phyloP scores from a whole-genome alignment of 2,888 invertebrate species.

The Leuctra nigra region DNA sequence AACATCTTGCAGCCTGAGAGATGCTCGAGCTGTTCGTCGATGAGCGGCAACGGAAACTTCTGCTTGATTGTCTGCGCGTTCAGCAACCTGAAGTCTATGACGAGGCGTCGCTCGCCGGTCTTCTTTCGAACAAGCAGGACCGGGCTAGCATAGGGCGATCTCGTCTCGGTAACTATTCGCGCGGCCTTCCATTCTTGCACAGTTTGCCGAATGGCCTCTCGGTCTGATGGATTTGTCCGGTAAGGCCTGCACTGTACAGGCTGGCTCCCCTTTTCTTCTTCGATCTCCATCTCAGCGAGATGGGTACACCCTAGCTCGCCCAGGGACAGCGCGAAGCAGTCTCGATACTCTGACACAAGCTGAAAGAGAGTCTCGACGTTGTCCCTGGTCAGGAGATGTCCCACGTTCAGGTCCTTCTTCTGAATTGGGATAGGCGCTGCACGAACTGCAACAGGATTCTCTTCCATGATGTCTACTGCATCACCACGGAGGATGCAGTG shows the following conservation, averaged over 20 bases:
- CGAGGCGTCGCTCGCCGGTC: no score
- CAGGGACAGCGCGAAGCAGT: background rate
- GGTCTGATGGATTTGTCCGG: no score
- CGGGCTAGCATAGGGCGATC: background rate
- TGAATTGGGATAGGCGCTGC: no score
- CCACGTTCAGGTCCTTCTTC: background rate
- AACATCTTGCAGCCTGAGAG: background rate
- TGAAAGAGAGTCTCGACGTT: background rate
- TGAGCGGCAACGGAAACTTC: background rate
- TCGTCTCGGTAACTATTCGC: background rate
- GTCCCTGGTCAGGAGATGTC: background rate
- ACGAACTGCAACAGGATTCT: no score
- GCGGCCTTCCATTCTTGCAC: background rate
- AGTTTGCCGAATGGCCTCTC: background rate
- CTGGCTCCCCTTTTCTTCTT: no score
- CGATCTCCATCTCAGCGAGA: no score
- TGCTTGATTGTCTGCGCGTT: background rate
- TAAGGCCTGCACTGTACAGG: no score
- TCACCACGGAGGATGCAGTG: background rate
- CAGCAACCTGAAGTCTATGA: background rate
- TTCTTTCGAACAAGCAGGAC: background rate
- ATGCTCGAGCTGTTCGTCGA: background rate
- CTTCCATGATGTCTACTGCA: background rate
- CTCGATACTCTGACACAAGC: background rate
- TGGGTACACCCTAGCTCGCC: background rate